These are phyloP conservation scores for Cryptosula pallasiana DNA, from an alignment of 2,888 invertebrate species.

Conservation along the genomic window DNA sequence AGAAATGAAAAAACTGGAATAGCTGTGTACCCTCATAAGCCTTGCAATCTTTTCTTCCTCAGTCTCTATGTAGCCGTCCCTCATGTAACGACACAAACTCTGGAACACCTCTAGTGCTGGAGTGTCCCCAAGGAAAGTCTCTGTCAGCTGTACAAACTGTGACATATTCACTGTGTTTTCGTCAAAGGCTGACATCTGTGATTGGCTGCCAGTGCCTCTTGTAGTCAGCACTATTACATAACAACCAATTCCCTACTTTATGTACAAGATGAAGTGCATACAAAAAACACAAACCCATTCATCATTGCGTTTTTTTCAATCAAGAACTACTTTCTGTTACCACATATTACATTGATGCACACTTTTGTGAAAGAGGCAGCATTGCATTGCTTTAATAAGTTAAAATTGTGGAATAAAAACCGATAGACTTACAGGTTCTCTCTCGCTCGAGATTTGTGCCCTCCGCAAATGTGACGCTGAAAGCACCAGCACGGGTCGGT, in stretches of 20 bases:
- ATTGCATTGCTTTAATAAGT: too few relatives aligned
- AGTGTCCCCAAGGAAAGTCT: constrained; percentile 48
- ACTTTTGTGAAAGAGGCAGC: too few relatives aligned
- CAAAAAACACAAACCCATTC: too few relatives aligned
- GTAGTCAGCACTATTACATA: constrained; percentile 30
- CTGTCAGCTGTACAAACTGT: constrained; percentile 51
- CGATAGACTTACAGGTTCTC: constrained; percentile 34
- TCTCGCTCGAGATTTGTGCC: constrained; percentile 46
- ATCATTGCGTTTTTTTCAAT: too few relatives aligned
- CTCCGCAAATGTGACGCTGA: constrained; percentile 45
- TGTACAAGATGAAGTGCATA: too few relatives aligned
- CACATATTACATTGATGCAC: too few relatives aligned
- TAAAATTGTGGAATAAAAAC: too few relatives aligned
- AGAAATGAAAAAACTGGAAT: too few relatives aligned
- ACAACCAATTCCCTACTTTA: too few relatives aligned
- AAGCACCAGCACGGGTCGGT: constrained; percentile 23
- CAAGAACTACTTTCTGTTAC: too few relatives aligned
- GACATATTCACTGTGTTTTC: constrained; percentile 45
- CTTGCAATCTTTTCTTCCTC: constrained; percentile 49
- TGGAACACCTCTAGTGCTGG: constrained; percentile 36
- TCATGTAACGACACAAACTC: constrained; percentile 39
- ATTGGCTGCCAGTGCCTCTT: constrained; percentile 35
- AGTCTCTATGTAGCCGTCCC: constrained; percentile 47
- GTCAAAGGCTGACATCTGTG: constrained; percentile 49
- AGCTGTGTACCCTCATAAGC: constrained; percentile 47